phyloP scores from a whole-genome alignment of 2,113 vertebrate genomes.

The Nothoprocta perdicaria region DNA sequence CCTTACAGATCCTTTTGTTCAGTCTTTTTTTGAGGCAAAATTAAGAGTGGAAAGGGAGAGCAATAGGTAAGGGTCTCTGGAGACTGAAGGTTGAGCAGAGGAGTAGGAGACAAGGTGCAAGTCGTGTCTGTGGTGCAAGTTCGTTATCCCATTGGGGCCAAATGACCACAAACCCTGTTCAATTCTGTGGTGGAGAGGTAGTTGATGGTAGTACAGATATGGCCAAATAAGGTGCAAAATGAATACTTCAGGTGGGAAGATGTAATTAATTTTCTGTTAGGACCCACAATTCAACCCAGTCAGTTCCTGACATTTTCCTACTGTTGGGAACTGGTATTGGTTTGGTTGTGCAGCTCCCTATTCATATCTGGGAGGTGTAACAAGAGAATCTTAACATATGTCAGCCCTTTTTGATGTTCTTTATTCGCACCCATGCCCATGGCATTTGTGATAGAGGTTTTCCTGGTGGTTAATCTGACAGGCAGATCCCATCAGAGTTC shows the following conservation, averaged over 20 bases:
- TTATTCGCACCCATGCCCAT: fast-evolving
- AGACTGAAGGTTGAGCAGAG: background rate
- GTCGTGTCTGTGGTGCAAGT: background rate
- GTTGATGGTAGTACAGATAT: background rate
- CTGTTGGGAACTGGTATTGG: background rate
- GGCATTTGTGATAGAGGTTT: background rate
- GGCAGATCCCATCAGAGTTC: background rate
- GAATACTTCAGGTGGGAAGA: background rate
- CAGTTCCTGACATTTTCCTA: background rate
- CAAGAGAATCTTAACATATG: background rate
- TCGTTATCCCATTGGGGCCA: background rate
- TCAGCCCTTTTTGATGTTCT: background rate
- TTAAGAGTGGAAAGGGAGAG: background rate
- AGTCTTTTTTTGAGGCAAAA: background rate
- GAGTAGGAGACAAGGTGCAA: background rate
- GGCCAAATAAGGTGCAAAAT: background rate
- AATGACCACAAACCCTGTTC: background rate
- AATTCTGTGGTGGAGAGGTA: background rate
- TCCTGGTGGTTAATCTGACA: background rate
- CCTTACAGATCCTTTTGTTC: background rate
- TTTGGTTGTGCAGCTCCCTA: background rate
- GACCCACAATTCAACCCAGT: background rate
- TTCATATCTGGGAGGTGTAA: background rate
- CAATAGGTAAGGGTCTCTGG: background rate
- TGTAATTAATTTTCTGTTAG: background rate